Conservation (phyloP, 2,888 invertebrate species). For the Heliconius hortense region DNA sequence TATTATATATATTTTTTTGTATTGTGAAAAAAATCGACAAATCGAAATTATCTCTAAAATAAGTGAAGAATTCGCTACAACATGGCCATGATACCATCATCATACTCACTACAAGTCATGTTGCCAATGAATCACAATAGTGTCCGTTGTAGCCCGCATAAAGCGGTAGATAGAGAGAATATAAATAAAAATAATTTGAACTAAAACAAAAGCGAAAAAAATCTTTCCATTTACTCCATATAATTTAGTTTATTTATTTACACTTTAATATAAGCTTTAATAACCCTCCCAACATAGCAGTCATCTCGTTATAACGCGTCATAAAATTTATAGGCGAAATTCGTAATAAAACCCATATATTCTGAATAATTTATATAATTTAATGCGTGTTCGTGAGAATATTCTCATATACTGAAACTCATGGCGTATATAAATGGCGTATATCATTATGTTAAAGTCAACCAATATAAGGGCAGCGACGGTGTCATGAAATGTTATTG, state of each 20-base stretch:
- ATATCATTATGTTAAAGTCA: not conserved
- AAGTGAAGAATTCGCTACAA: too few relatives aligned
- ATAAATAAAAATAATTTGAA: too few relatives aligned
- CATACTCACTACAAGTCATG: too few relatives aligned
- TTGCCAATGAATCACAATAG: too few relatives aligned
- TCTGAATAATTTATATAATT: constrained; percentile 18
- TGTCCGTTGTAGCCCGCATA: too few relatives aligned
- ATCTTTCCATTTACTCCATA: not conserved
- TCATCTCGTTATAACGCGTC: constrained; percentile 9
- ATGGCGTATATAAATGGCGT: constrained; percentile 1
- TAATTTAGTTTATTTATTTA: not conserved
- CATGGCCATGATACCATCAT: too few relatives aligned
- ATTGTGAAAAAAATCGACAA: too few relatives aligned
- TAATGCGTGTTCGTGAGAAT: constrained; percentile 19
- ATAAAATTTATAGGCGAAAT: constrained; percentile 18
- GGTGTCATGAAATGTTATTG: not conserved
- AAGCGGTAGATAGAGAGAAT: too few relatives aligned
- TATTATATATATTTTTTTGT: too few relatives aligned
- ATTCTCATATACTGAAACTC: constrained; percentile 7
- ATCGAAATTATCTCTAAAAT: too few relatives aligned
- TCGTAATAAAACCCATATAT: constrained; percentile 13
- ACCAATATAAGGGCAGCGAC: not conserved
- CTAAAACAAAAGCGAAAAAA: too few relatives aligned
- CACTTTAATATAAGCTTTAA: constrained; percentile 7
- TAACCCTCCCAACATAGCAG: constrained; percentile 15